These are phyloP conservation scores for Cydia amplana DNA, from an alignment of 1,140 invertebrate species.

Conservation along the genomic window DNA sequence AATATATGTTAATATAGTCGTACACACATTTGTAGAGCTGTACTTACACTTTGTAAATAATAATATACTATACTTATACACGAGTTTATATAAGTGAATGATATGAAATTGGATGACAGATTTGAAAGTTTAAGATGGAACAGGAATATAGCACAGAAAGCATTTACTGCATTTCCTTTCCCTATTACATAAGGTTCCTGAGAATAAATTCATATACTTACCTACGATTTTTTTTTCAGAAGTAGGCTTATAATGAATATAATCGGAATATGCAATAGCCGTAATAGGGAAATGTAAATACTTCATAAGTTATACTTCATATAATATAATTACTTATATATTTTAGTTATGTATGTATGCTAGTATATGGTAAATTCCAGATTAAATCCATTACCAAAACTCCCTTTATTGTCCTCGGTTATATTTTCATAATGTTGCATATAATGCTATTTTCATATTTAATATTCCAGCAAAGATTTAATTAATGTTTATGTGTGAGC, in stretches of 20 bases:
- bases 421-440: constrained; percentile 30
- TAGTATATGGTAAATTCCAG: constrained; percentile 20
- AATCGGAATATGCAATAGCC: no score
- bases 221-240: no score
- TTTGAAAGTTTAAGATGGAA: constrained; percentile 9
- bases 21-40: background rate
- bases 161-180: background rate
- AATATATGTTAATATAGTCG: no score
- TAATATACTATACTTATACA: background rate
- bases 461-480: background rate
- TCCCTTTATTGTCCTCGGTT: constrained; percentile 48
- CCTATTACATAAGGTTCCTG: no score
- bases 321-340: background rate
- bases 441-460: background rate
- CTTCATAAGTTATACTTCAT: background rate
- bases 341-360: background rate
- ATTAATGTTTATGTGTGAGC: background rate
- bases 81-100: background rate
- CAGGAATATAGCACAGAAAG: constrained; percentile 10
- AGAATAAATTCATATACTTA: no score
- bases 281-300: background rate
- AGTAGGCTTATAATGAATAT: no score
- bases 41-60: background rate
- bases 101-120: constrained; percentile 41
- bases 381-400: constrained; percentile 35